A percentile compares a stretch with the other conserved stretches of the same genome.
Conservation (phyloP, 2,888 invertebrate genomes). For the Protonemura montana region DNA sequence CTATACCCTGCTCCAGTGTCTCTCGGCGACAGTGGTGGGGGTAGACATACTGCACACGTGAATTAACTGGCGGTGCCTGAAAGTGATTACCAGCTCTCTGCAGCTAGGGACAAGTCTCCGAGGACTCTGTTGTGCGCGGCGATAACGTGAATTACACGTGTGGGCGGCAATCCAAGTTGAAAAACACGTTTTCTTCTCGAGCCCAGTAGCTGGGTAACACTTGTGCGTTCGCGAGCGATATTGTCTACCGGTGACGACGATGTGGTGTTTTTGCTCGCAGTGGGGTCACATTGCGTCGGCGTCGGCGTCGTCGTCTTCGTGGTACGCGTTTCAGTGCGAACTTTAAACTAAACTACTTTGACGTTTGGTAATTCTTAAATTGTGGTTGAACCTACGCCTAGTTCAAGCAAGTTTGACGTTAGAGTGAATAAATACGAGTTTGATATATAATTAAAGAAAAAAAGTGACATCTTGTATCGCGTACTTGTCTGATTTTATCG, state of each 20-base stretch:
- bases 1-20: not conserved
- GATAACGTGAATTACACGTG: not conserved
- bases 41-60: conserved; percentile 17
- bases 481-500: conserved; percentile 3
- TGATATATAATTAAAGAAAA: not conserved
- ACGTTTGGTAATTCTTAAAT: not conserved
- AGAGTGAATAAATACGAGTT: not conserved
- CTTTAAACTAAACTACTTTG: not conserved
- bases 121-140: not conserved
- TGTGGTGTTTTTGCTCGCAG: not conserved
- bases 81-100: not conserved
- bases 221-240: conserved; percentile 2
- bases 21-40: conserved; percentile 28
- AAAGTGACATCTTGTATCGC: not conserved
- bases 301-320: not conserved
- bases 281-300: conserved; percentile 27
- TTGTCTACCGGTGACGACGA: not conserved
- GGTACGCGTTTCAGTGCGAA: not conserved
- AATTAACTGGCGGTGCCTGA: conserved; percentile 7
- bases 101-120: not conserved
- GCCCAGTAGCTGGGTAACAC: not conserved
- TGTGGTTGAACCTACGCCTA: not conserved
- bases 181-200: not conserved
- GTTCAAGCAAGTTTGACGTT: not conserved
- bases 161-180: not conserved